Percentiles rank a stretch among this genome's conserved stretches.
Conservation (phyloP, 2,113 vertebrate species). For the Hemichromis elongatus region DNA sequence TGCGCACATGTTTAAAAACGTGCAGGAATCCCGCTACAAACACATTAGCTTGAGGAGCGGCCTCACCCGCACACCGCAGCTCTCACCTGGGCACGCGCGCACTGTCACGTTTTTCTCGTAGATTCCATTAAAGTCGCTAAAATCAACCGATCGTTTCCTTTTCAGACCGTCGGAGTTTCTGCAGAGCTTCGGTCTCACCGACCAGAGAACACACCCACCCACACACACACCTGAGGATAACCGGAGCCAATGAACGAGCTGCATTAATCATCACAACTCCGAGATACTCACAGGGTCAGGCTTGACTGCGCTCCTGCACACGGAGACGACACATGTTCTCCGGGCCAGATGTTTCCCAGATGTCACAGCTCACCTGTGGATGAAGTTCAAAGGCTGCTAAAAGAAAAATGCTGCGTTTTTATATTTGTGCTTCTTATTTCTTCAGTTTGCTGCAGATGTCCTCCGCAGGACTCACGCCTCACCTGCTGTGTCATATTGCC, state of each 20-base stretch:
- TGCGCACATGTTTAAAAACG: not conserved
- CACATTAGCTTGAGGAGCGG: no score
- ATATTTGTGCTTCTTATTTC: not conserved
- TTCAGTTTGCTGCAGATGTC: not conserved
- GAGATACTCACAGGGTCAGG: not conserved
- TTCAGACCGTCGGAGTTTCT: not conserved
- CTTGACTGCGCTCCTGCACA: not conserved
- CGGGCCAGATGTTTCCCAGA: not conserved
- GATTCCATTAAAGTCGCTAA: not conserved
- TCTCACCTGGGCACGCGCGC: not conserved
- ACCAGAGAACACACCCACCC: not conserved
- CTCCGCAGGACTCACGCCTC: not conserved
- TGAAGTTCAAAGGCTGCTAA: not conserved
- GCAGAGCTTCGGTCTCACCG: not conserved
- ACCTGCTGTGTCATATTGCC: not conserved
- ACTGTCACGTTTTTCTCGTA: not conserved
- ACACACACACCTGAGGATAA: not conserved
- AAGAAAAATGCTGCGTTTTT: not conserved
- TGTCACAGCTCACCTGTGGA: not conserved
- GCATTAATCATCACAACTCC: not conserved
- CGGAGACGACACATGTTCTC: not conserved
- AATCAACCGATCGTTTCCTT: accelerated
- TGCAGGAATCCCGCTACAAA: not conserved
- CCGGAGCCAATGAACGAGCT: not conserved
- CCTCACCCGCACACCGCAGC: not conserved